Base-by-base conservation (phyloP, 2,797 vertebrate species). In the Hydrocynus forskahlii region DNA sequence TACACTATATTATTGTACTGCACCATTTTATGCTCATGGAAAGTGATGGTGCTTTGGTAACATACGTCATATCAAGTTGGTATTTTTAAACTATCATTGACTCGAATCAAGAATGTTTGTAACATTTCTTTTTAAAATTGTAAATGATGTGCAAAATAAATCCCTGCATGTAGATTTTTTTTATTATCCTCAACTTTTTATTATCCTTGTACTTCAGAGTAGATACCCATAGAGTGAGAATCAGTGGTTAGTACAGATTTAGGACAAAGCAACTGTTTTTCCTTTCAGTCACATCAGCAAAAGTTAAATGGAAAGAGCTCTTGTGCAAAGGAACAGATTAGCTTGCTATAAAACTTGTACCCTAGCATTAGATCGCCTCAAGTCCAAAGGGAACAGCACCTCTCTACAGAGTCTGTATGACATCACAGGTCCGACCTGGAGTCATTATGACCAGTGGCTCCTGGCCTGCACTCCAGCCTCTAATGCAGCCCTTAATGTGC, bases 401-500 rank as follows among this genome's bases (percentile, higher is more conserved):
- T 80, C 73, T 78, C 40, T 66, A 73, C 71, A 73, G 35, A 29
- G 17, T 17, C 57, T 60, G 67, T 74, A 73, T 88, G 78, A 89
- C 74, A 84, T 88, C 84, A 83, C 85, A 80, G 75, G 85, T 78
- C 76, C 60, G 43, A n/a, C 67, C 80, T 86, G 76, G 88, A 66
- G 54, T 83, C 79, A 82, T 89, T 87, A 87, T 68, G 55, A 62
- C 68, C 68, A 43, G 54, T 59, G 60, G 72, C 12, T 35, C 59
- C 13, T 40, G 76, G 48, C 72, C 73, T 66, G 81, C 16, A 78
- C 71, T 80, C 50, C 71, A 76, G 71, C 60, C 50, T 50, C 80
- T 86, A 87, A 87, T 83, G 81, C 63, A 82, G 81, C 52, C 59
- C 76, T 78, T 90, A 90, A 88, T 83, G 80, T 25, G 63, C 7